A percentile compares a stretch with the other conserved stretches of the same genome.
Conservation (phyloP, 2,113 vertebrate species). For the Limanda limanda region DNA sequence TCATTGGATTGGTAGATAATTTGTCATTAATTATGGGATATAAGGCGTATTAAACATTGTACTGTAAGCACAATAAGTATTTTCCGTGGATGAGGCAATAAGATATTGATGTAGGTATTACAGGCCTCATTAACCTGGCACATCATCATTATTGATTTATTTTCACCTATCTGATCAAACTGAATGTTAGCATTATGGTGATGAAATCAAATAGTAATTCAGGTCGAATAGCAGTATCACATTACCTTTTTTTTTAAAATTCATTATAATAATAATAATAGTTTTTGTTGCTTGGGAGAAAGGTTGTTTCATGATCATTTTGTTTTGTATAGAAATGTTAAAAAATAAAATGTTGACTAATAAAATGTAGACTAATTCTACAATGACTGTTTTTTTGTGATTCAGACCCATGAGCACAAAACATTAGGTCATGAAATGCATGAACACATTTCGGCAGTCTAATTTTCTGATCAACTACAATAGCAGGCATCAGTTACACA, state of each 20-base stretch:
- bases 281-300: background rate
- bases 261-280: background rate
- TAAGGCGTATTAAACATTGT: background rate
- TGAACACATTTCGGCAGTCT: background rate
- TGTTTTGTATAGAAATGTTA: background rate
- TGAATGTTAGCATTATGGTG: background rate
- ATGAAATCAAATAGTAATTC: too few species aligned
- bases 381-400: background rate
- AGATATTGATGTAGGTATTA: background rate
- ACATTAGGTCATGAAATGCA: conserved; percentile 17
- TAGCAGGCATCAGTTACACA: too few species aligned
- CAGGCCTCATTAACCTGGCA: background rate
- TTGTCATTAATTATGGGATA: background rate
- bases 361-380: background rate
- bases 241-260: too few species aligned
- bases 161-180: background rate
- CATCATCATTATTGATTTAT: background rate
- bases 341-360: conserved; percentile 6
- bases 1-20: too few species aligned
- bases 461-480: too few species aligned
- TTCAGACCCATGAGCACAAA: background rate
- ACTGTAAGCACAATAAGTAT: background rate
- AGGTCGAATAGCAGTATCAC: too few species aligned
- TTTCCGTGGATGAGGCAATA: background rate
- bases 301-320: background rate